phyloP scores from a whole-genome alignment of 2,113 vertebrate species.

The Malurus cyaneus region DNA sequence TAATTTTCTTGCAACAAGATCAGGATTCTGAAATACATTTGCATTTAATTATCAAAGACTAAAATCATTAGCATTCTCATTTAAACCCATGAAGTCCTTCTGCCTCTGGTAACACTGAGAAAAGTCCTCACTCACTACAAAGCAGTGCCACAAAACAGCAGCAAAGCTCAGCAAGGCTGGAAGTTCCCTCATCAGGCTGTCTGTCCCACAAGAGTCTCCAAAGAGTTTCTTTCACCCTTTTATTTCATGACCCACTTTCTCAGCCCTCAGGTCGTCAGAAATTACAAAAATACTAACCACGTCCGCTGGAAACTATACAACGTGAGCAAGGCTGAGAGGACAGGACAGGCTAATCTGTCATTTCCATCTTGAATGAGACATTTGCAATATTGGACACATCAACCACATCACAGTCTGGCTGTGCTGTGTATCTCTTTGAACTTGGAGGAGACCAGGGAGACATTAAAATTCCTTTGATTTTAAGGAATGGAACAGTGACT shows the following conservation, averaged over 20 bases:
- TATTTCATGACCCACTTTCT: neutral
- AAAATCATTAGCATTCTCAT: neutral
- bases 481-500: neutral
- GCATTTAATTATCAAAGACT: neutral
- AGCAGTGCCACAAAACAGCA: neutral
- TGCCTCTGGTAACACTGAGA: neutral
- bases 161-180: neutral
- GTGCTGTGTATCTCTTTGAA: neutral
- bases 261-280: neutral
- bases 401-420: neutral
- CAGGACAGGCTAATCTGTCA: neutral
- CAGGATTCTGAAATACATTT: neutral
- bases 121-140: neutral
- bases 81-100: neutral
- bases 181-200: neutral
- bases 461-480: too few relatives aligned
- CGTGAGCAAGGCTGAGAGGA: neutral
- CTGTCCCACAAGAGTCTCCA: neutral
- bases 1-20: neutral
- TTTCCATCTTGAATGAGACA: neutral
- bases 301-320: neutral
- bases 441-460: neutral
- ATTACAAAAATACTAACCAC: neutral
- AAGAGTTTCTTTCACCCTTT: neutral
- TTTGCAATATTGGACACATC: rapidly evolving